Evolutionary conservation across 2,797 vertebrate genomes (phyloP), one percentile per base, ranked within the genome.

Genomic region (Telmatherina bonti): DNA sequence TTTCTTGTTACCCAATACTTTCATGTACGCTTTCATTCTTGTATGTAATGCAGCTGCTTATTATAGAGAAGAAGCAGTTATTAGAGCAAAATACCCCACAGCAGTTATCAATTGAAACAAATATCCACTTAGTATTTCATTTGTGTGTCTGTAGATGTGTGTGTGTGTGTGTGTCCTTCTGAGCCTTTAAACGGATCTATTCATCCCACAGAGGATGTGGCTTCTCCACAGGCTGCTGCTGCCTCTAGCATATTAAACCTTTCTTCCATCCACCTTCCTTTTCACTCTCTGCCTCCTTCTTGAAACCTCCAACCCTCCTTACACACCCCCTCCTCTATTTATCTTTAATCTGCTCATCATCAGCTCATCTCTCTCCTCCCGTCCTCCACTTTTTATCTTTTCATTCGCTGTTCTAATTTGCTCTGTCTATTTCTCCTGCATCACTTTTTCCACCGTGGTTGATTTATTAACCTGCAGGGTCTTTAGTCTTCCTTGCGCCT

Each of bases 161-260:
- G 12, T 49, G 45, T 58, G 20, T 35, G 36, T 26, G 52, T 51
- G 31, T 38, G 38, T 62, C 52, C 45, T 60, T 26, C 38, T 56
- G 64, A 65, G 38, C 62, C 66, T 82, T 35, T 86, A 82, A 90
- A 89, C 79, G 73, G 68, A 77, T 70, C 75, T 65, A 73, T 90
- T 92, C 78, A 90, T 82, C 67, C 62, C 52, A 45, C 1, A 60
- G 66, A 87, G 82, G 86, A 88, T 86, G 84, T 83, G 59, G 63
- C 70, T 78, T 82, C 74, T 78, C 76, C 45, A 63, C 68, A 82
- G 74, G 70, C 27, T 27, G 18, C 72, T 53, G 68, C 76, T 47
- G 76, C 73, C 81, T 74, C 65, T 38, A 33, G 88, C 82, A 91
- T 87, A 86, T 81, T 87, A 89, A 90, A 80, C 71, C 65, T 78